phyloP scores from a whole-genome alignment of 1,140 invertebrate genomes.

The Fopius arisanus region DNA sequence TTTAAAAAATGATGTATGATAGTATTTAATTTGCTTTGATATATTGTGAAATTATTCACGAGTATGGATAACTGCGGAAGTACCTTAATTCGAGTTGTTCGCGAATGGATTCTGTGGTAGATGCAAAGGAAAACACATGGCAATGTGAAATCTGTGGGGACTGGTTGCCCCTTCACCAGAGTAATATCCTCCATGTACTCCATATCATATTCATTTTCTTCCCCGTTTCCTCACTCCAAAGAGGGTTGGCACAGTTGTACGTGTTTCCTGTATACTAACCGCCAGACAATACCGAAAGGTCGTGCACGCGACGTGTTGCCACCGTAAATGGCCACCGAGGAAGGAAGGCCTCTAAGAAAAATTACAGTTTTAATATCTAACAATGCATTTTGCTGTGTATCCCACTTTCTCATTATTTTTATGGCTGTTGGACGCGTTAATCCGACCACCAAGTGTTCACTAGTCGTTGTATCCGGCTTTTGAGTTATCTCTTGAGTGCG shows the following conservation, averaged over 20 bases:
- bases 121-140: too few relatives aligned
- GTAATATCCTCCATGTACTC: neutral
- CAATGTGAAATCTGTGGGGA: too few relatives aligned
- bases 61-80: too few relatives aligned
- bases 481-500: neutral
- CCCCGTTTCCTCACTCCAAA: neutral
- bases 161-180: too few relatives aligned
- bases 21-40: too few relatives aligned
- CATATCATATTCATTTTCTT: neutral
- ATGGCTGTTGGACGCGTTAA: neutral
- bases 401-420: constrained; percentile 17
- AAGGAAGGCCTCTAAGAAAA: neutral
- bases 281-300: neutral
- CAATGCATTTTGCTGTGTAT: constrained; percentile 1
- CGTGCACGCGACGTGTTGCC: neutral
- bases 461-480: constrained; percentile 2
- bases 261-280: neutral
- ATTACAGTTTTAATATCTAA: constrained; percentile 5
- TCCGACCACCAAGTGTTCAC: neutral
- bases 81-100: too few relatives aligned
- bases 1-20: too few relatives aligned
- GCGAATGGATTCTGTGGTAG: too few relatives aligned
- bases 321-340: neutral
- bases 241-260: neutral
- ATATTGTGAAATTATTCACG: too few relatives aligned